These are phyloP conservation scores for Catharus fuscescens DNA, from an alignment of 2,113 vertebrate genomes.

Conservation along the genomic window DNA sequence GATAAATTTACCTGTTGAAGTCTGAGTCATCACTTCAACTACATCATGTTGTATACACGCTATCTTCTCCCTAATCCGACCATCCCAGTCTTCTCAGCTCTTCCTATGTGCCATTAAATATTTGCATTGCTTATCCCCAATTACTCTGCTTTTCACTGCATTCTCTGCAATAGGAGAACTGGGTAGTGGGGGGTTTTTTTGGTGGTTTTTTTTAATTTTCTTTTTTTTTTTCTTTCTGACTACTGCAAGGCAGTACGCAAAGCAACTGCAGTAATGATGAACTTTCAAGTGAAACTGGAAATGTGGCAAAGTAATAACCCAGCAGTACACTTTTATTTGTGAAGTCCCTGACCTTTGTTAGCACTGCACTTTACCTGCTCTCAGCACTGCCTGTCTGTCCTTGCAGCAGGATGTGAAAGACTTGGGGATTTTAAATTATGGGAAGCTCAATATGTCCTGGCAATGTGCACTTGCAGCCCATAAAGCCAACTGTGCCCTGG, in stretches of 20 bases:
- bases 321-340: background rate
- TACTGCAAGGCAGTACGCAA: background rate
- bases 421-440: background rate
- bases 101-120: background rate
- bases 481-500: background rate
- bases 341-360: background rate
- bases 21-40: slow-evolving; percentile 38
- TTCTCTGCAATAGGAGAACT: background rate
- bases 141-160: background rate
- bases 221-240: background rate
- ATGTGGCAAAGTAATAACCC: accelerated
- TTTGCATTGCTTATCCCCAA: background rate
- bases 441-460: background rate
- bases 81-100: background rate
- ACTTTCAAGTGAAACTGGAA: background rate
- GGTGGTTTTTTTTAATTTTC: background rate
- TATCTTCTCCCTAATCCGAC: background rate
- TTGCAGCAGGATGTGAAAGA: background rate
- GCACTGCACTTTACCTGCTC: background rate
- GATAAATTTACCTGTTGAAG: slow-evolving; percentile 12
- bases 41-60: background rate
- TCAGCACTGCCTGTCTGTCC: background rate
- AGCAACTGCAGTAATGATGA: background rate
- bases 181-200: background rate
- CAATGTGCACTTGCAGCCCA: background rate